These are phyloP conservation scores for Acipenser transmontanus DNA, from an alignment of 2,797 vertebrate genomes.

Conservation along the genomic window DNA sequence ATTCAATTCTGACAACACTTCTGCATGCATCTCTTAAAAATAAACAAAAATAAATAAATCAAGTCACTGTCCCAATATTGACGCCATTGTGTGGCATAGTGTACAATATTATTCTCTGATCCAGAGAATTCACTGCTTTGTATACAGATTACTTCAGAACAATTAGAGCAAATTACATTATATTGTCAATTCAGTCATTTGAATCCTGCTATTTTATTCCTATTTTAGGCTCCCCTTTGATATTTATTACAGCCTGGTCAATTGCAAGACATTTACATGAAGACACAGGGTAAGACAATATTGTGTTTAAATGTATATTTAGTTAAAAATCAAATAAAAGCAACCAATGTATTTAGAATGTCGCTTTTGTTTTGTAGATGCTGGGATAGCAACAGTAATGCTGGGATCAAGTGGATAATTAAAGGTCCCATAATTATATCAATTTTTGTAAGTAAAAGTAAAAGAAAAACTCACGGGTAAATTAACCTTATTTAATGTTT, in stretches of 20 bases:
- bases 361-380: slow-evolving; percentile 61
- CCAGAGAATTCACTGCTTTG: background rate
- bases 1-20: no score
- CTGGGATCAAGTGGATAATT: slow-evolving; percentile 86
- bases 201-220: background rate
- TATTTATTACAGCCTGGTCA: slow-evolving; percentile 73
- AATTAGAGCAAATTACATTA: background rate
- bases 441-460: slow-evolving; percentile 69
- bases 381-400: slow-evolving; percentile 78
- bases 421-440: slow-evolving; percentile 78
- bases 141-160: background rate
- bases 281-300: slow-evolving; percentile 70
- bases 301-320: background rate
- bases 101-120: background rate
- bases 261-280: slow-evolving; percentile 75
- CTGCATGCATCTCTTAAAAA: no score
- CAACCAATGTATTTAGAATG: background rate
- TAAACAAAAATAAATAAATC: background rate
- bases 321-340: background rate
- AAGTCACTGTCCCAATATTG: background rate
- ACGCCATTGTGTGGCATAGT: background rate
- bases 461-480: background rate
- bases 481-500: background rate
- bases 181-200: background rate
- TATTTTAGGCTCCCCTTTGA: slow-evolving; percentile 63